Evolutionary conservation across 2,797 vertebrate genomes (phyloP).

Genomic region (Pogoniulus pusillus): DNA sequence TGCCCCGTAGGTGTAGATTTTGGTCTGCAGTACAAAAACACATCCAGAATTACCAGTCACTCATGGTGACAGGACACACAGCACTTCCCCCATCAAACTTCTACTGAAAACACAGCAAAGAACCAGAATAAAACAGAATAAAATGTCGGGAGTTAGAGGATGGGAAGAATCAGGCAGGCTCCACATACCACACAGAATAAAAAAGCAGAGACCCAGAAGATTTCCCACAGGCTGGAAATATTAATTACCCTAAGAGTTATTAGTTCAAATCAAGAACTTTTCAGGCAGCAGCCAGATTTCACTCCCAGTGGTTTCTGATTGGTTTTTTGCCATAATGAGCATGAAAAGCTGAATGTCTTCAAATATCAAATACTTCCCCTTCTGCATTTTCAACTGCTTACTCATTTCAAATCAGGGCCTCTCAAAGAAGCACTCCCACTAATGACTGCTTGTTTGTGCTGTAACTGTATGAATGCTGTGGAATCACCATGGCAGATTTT

Average conservation of each 20-base stretch:
- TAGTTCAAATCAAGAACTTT: constrained; percentile 27
- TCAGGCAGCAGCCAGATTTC: constrained; percentile 9
- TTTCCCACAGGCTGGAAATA: constrained; percentile 10
- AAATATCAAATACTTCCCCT: not conserved
- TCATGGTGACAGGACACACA: not conserved
- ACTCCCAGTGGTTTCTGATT: not conserved
- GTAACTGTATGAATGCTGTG: not conserved
- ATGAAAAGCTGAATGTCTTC: not conserved
- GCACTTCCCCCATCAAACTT: not conserved
- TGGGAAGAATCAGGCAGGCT: constrained; percentile 27
- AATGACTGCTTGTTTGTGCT: not conserved
- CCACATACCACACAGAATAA: constrained; percentile 49
- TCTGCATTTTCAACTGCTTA: not conserved
- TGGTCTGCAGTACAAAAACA: constrained; percentile 82
- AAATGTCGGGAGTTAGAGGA: not conserved
- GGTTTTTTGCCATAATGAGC: not conserved
- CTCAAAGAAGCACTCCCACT: not conserved
- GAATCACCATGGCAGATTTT: not conserved
- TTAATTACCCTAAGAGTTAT: not conserved
- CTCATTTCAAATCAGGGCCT: not conserved
- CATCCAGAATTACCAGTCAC: not conserved
- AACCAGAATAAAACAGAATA: not conserved
- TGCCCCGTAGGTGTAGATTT: constrained; percentile 91
- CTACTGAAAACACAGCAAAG: not conserved
- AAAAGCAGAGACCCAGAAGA: constrained; percentile 3